A percentile compares a stretch with the other conserved stretches of the same genome.
These are phyloP conservation scores for Pinctada fucata DNA, from an alignment of 2,888 invertebrate genomes.

Conservation along the genomic window DNA sequence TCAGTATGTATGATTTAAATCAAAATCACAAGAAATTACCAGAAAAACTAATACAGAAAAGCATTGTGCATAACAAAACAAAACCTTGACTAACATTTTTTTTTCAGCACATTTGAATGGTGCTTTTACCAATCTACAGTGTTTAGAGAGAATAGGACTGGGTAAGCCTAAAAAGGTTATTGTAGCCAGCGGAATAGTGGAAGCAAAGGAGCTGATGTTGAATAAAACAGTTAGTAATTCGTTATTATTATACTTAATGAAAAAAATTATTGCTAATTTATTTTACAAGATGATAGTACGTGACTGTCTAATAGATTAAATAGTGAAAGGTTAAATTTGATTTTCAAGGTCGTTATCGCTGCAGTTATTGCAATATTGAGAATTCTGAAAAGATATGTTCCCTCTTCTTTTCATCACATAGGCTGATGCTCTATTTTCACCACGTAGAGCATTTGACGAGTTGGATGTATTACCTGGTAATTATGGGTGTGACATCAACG, in stretches of 20 bases:
- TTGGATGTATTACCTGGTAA: conserved; percentile 39
- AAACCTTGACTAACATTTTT: too few species aligned
- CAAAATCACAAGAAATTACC: not conserved
- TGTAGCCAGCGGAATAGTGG: conserved; percentile 40
- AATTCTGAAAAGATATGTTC: not conserved
- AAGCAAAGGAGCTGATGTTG: conserved; percentile 39
- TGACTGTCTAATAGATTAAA: too few species aligned
- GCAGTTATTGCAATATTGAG: not conserved
- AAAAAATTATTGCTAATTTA: not conserved
- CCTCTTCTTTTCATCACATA: not conserved
- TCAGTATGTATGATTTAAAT: conserved; percentile 11
- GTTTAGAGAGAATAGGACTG: conserved; percentile 39
- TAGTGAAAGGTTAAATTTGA: too few species aligned
- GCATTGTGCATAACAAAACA: not conserved
- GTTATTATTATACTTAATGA: not conserved
- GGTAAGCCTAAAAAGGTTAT: conserved; percentile 36
- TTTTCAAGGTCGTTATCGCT: too few species aligned
- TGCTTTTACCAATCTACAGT: conserved; percentile 45
- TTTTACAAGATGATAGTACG: not conserved
- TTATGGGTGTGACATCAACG: conserved; percentile 43
- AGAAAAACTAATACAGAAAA: not conserved
- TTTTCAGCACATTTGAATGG: conserved; percentile 45
- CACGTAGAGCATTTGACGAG: conserved; percentile 41
- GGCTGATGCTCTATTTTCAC: conserved; percentile 52
- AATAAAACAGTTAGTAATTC: conserved; percentile 37